These are phyloP conservation scores for Gasteruption jaculator DNA, from an alignment of 2,888 invertebrate species.

Conservation along the genomic window DNA sequence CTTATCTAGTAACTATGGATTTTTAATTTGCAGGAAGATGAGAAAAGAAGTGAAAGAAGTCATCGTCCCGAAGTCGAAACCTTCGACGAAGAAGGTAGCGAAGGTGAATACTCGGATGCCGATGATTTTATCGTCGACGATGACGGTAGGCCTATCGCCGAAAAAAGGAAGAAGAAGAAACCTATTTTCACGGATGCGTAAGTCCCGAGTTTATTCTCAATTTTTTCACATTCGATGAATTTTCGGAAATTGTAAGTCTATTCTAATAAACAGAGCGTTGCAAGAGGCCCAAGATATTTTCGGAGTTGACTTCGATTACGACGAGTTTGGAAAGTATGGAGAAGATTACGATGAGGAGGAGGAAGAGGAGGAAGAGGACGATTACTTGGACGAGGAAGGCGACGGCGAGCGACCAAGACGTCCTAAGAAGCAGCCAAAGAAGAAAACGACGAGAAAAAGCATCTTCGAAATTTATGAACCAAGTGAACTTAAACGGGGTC, in stretches of 20 bases:
- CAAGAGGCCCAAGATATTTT: conserved; percentile 99
- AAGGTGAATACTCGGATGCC: conserved; percentile 78
- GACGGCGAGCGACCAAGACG: conserved; percentile 57
- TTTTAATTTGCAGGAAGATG: conserved; percentile 63
- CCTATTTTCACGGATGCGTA: conserved; percentile 84
- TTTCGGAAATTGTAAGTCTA: no score
- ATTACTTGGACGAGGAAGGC: conserved; percentile 73
- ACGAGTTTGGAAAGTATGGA: conserved; percentile 83
- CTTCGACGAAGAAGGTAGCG: conserved; percentile 73
- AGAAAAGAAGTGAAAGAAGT: conserved; percentile 68
- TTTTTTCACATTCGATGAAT: conserved; percentile 1
- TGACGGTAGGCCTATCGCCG: conserved; percentile 83
- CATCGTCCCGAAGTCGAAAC: conserved; percentile 62
- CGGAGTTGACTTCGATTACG: conserved; percentile 97
- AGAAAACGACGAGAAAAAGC: conserved; percentile 76
- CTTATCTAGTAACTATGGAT: conserved; percentile 2
- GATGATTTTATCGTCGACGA: conserved; percentile 98
- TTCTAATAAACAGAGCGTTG: conserved; percentile 60
- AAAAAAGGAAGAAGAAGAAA: conserved; percentile 73
- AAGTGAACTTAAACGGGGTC: conserved; percentile 91
- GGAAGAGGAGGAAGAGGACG: conserved; percentile 75
- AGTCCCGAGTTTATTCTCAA: conserved; percentile 46
- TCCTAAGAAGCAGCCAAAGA: conserved; percentile 71
- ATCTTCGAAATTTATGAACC: conserved; percentile 97
- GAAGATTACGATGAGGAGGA: conserved; percentile 83